Base-by-base conservation (phyloP, 2,113 vertebrate genomes). In the Grallaria varia region DNA sequence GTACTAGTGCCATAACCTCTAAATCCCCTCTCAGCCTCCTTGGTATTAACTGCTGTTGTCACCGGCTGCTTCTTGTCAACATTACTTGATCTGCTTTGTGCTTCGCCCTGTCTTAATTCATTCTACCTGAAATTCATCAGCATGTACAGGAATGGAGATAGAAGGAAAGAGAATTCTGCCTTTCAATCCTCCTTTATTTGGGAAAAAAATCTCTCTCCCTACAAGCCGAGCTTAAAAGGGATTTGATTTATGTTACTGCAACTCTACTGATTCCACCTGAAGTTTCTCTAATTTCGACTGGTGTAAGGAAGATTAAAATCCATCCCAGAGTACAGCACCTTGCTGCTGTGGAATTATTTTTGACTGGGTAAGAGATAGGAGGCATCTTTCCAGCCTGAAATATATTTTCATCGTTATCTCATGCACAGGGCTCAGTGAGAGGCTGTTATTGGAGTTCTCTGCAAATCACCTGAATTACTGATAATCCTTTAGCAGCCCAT, bases 111-210 rank as follows among this genome's bases (percentile, higher is more conserved):
- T 84, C 88, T 93, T 80, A 66, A 87, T 85, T 93, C 69, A 72
- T 96, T 93, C 80, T 69, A 68, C 88, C 66, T 69, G 88, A 94
- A 95, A 94, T 96, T 96, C 69, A 92, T 93, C 90, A 87, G 80
- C 55, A 82, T 53, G 39, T 28, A 72, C 35, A 84, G 30, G 74
- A 58, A 47, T 4, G 1, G 67, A 89, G 79, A 68, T 16, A 53
- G 7, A 56, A 69, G 40, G 80, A 68, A 80, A 81, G 86, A 75
- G 66, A 84, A 68, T 49, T 87, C 33, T 77, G 52, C 69, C 33
- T 87, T 93, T 90, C 60, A 69, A 19, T 68, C 60, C 72, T 88
- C 47, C 79, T 90, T 82, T 64, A 72, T 72, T 75, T 73, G 21
- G 59, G 3, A 2, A 68, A 71, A 85, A 82, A 76, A 28, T 30